Evolutionary conservation across 2,113 vertebrate genomes (phyloP), one percentile per base, ranked within the genome.

Genomic region (Hippopotamus amphibius): DNA sequence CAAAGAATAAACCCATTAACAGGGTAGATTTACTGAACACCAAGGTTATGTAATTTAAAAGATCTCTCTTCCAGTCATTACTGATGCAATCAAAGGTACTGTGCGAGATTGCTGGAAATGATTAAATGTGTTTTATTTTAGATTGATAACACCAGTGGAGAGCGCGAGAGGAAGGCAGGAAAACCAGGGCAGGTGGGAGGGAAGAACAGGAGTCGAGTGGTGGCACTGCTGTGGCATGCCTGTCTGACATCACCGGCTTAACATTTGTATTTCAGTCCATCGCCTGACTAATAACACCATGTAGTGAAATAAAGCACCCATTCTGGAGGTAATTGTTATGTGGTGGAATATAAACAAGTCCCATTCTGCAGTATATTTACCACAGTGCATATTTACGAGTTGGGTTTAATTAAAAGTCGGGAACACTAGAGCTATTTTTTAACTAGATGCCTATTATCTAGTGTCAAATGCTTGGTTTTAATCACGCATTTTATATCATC

Each of bases 401-500:
- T 96, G 79, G 97, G 95, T 99, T 99, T 99, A 99, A 99, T 99
- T 99, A 99, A 99, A 99, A 99, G 97, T 98, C 94, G 53, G 98
- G 98, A 98, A 98, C 95, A 97, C 97, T 96, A 97, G 95, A 98
- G 97, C 97, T 98, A 98, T 99, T 99, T 99, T 99, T 99, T 99
- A 98, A 98, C 97, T 97, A 98, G 98, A 98, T 98, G 98, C 97
- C 98, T 99, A 98, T 99, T 99, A 99, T 98, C 97, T 98, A 97
- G 98, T 99, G 98, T 99, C 99, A 99, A 99, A 98, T 98, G 98
- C 98, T 98, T 98, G 98, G 97, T 98, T 99, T 99, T 99, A 99
- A 99, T 99, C 99, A 99, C 37, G 66, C 98, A 97, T 99, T 99
- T 99, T 99, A 98, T 99, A 98, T 98, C 98, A 98, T 98, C 12